Conservation (phyloP, 2,113 vertebrate genomes). For the Charina bottae region DNA sequence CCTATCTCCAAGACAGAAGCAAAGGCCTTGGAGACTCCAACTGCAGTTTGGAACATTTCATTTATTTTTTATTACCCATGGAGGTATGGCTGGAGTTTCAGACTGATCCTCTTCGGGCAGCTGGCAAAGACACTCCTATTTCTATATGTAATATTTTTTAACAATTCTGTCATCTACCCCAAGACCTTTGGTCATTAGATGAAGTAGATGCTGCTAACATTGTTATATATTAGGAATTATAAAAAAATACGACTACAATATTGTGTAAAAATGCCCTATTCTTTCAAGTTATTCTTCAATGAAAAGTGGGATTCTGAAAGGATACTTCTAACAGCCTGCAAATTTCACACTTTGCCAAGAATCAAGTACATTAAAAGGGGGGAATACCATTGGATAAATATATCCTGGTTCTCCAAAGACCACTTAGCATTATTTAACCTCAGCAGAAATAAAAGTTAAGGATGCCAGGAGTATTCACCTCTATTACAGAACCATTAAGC, state of each 20-base stretch:
- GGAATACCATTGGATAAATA: neutral
- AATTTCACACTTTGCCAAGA: slow-evolving; percentile 1
- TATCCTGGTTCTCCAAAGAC: neutral
- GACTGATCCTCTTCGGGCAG: neutral
- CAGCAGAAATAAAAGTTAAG: slow-evolving; percentile 11
- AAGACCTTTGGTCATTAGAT: too few relatives aligned
- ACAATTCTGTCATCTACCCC: neutral
- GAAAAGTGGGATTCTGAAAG: neutral
- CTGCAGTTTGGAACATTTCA: too few relatives aligned
- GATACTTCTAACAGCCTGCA: slow-evolving; percentile 8
- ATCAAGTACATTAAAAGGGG: neutral
- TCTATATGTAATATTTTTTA: neutral
- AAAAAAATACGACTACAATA: neutral
- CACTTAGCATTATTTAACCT: slow-evolving; percentile 29
- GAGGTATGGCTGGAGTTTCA: neutral
- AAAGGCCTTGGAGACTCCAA: too few relatives aligned
- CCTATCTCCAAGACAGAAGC: too few relatives aligned
- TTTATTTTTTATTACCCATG: neutral
- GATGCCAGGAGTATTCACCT: neutral
- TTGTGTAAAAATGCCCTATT: neutral
- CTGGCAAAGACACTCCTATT: neutral
- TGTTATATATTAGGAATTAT: neutral
- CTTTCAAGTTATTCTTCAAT: neutral
- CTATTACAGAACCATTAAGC: slow-evolving; percentile 14
- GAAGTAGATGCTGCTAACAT: neutral